Evolutionary conservation across 2,888 invertebrate species (phyloP).

Genomic region (Julus scanicus): DNA sequence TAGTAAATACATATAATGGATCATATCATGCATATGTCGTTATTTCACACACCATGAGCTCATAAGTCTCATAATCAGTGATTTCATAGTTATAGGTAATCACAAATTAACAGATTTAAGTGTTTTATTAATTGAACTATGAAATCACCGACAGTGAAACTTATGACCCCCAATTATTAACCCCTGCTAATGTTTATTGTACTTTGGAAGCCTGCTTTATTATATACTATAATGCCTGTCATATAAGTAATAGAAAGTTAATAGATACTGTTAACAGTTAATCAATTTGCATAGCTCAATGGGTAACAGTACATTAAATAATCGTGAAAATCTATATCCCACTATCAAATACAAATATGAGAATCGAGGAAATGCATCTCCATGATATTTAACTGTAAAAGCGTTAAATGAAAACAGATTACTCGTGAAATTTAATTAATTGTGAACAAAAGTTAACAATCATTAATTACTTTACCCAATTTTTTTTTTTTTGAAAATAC

Average conservation of each 20-base stretch:
- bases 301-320: neutral
- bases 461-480: no score
- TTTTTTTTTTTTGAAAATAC: no score
- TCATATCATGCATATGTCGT: conserved; percentile 8
- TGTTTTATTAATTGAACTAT: conserved; percentile 40
- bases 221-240: neutral
- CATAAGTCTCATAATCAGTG: neutral
- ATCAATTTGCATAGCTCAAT: conserved; percentile 4
- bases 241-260: conserved; percentile 12
- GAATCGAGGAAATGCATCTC: no score
- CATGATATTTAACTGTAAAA: no score
- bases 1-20: conserved; percentile 1
- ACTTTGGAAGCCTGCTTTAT: neutral
- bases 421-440: no score
- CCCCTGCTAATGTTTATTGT: conserved; percentile 40
- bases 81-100: neutral
- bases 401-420: no score
- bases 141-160: neutral
- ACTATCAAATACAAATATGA: no score
- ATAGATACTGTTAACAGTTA: neutral
- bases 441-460: no score
- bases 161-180: neutral
- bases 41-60: neutral
- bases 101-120: conserved; percentile 34
- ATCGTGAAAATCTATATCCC: no score